Conservation (phyloP, 2,113 vertebrate genomes). For the Ascaphus truei region DNA sequence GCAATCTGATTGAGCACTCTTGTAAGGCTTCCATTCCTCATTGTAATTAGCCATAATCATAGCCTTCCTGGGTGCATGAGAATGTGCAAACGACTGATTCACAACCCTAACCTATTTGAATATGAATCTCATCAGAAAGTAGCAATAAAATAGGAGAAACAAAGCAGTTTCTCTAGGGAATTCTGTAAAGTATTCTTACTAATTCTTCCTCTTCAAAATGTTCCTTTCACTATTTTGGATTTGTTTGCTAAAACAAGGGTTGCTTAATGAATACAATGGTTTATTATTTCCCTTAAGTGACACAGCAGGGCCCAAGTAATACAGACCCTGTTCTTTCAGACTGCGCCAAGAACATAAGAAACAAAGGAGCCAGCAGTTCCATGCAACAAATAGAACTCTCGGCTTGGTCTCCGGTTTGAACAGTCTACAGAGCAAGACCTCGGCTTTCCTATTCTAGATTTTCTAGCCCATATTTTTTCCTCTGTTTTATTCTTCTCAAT, state of each 20-base stretch:
- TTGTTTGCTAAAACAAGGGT: conserved; percentile 78
- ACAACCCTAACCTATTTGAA: conserved; percentile 77
- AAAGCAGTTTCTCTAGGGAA: conserved; percentile 79
- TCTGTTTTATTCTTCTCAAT: conserved; percentile 39
- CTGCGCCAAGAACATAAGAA: conserved; percentile 72
- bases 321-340: conserved; percentile 66
- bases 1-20: conserved; percentile 77
- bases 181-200: conserved; percentile 60
- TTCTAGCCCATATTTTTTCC: conserved; percentile 41
- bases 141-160: conserved; percentile 65
- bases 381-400: conserved; percentile 46
- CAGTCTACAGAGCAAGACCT: conserved; percentile 41
- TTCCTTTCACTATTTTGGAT: conserved; percentile 59
- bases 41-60: conserved; percentile 86
- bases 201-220: conserved; percentile 48
- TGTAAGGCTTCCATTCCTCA: conserved; percentile 75
- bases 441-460: conserved; percentile 44
- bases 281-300: conserved; percentile 79
- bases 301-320: conserved; percentile 67
- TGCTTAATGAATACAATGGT: conserved; percentile 83
- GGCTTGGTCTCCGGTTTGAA: conserved; percentile 41
- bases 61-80: conserved; percentile 75
- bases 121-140: conserved; percentile 78
- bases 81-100: conserved; percentile 78
- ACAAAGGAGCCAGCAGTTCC: conserved; percentile 61